A percentile compares a stretch with the other conserved stretches of the same genome.
Evolutionary conservation across 2,797 vertebrate species (phyloP).

Genomic region (Poeciliopsis infans): DNA sequence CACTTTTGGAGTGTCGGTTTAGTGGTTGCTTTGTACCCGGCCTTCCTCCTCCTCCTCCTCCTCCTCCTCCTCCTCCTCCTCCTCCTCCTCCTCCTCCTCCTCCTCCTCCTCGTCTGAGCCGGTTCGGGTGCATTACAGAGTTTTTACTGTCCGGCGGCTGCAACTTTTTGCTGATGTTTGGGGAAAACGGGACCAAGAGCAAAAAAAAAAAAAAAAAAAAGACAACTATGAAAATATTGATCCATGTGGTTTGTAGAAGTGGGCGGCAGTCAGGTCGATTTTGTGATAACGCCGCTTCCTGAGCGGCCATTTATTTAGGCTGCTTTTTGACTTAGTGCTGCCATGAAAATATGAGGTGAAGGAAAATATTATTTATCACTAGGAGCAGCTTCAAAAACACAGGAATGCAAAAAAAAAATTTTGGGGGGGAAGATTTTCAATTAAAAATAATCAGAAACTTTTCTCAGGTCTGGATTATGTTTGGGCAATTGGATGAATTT

Average conservation of each 20-base stretch:
- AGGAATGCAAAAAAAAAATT: background rate
- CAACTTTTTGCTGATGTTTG: constrained; percentile 51
- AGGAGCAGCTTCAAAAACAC: background rate
- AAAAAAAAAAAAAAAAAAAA: constrained; percentile 4
- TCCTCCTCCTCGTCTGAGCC: no score
- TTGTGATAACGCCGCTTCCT: constrained; percentile 31
- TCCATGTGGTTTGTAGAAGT: constrained; percentile 35
- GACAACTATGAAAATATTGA: constrained; percentile 57
- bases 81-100: no score
- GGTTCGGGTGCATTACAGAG: constrained; percentile 47
- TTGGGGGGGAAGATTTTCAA: background rate
- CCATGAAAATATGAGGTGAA: constrained; percentile 5
- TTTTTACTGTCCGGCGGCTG: constrained; percentile 48
- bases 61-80: no score
- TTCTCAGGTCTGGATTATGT: background rate
- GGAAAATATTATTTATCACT: background rate
- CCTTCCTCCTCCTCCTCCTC: no score
- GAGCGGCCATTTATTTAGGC: constrained; percentile 8
- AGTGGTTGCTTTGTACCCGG: no score
- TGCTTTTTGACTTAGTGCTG: background rate
- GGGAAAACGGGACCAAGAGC: constrained; percentile 43
- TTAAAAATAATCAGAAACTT: background rate
- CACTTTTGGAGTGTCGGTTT: no score
- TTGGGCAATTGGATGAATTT: no score
- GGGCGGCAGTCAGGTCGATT: constrained; percentile 18